These are phyloP conservation scores for Oreonectes daqikongensis DNA, from an alignment of 2,797 vertebrate genomes.

Conservation along the genomic window DNA sequence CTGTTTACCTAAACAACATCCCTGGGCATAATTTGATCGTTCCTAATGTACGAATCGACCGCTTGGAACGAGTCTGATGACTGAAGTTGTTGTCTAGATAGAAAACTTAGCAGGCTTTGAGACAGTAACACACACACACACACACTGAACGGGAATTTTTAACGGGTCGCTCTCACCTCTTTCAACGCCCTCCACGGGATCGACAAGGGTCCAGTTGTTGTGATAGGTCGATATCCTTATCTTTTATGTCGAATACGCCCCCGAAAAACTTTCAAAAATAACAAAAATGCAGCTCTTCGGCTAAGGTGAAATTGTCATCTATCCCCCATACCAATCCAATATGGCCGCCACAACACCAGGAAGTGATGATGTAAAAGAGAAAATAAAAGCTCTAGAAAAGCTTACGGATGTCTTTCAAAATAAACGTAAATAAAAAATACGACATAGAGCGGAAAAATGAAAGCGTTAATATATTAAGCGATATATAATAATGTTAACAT, in stretches of 20 bases:
- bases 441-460: no score
- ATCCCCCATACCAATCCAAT: slow-evolving; percentile 56
- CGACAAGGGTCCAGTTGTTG: slow-evolving; percentile 10
- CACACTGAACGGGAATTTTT: slow-evolving; percentile 8
- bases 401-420: slow-evolving; percentile 17
- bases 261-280: slow-evolving; percentile 36
- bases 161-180: slow-evolving; percentile 45
- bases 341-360: slow-evolving; percentile 51
- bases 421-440: slow-evolving; percentile 19
- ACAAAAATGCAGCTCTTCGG: slow-evolving; percentile 40
- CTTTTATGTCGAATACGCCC: slow-evolving; percentile 1
- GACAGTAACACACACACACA: slow-evolving; percentile 7
- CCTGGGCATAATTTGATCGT: neutral
- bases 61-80: neutral
- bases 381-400: slow-evolving; percentile 41
- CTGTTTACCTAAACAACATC: neutral
- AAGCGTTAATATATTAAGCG: no score
- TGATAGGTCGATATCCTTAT: neutral
- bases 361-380: slow-evolving; percentile 38
- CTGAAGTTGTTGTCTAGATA: neutral
- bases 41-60: neutral
- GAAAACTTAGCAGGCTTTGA: neutral
- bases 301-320: slow-evolving; percentile 41
- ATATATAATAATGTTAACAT: no score
- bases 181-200: slow-evolving; percentile 40